phyloP scores from a whole-genome alignment of 2,888 invertebrate species.

The Exephanes ischioxanthus region DNA sequence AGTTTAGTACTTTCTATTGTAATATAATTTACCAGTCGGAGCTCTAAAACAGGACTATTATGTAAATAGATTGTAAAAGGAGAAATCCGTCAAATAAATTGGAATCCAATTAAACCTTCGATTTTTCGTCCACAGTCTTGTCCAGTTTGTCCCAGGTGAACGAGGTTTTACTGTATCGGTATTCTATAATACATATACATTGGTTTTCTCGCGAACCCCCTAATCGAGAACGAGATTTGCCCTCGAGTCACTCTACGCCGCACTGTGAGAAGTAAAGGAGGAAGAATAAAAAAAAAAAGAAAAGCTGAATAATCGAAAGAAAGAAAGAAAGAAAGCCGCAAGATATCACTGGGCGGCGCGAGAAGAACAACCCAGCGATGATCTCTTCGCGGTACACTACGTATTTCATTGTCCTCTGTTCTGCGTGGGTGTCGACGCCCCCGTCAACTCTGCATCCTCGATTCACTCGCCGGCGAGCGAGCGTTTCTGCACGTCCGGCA shows the following conservation, averaged over 20 bases:
- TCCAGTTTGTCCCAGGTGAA: not conserved
- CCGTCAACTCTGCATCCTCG: conserved; percentile 77
- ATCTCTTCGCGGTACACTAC: conserved; percentile 63
- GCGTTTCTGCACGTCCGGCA: conserved; percentile 68
- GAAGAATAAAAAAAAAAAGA: conserved; percentile 35
- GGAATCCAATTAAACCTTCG: no score
- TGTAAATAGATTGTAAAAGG: no score
- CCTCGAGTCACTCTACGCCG: conserved; percentile 62
- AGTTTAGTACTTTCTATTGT: no score
- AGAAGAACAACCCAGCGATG: conserved; percentile 64
- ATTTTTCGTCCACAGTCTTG: not conserved
- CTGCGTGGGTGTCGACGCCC: conserved; percentile 83
- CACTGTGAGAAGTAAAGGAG: conserved; percentile 57
- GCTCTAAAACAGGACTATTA: no score
- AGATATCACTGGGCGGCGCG: conserved; percentile 77
- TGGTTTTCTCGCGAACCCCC: conserved; percentile 59
- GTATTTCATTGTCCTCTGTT: conserved; percentile 66
- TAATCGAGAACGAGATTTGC: conserved; percentile 66
- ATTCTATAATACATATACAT: conserved; percentile 3
- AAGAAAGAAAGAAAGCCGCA: conserved; percentile 62
- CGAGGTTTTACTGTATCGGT: not conserved
- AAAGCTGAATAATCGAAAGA: conserved; percentile 23
- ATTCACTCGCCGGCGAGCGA: conserved; percentile 54
- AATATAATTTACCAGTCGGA: no score
- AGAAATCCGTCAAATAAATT: no score